Evolutionary conservation across 2,113 vertebrate genomes (phyloP).

Genomic region (Leptocoma aspasia): DNA sequence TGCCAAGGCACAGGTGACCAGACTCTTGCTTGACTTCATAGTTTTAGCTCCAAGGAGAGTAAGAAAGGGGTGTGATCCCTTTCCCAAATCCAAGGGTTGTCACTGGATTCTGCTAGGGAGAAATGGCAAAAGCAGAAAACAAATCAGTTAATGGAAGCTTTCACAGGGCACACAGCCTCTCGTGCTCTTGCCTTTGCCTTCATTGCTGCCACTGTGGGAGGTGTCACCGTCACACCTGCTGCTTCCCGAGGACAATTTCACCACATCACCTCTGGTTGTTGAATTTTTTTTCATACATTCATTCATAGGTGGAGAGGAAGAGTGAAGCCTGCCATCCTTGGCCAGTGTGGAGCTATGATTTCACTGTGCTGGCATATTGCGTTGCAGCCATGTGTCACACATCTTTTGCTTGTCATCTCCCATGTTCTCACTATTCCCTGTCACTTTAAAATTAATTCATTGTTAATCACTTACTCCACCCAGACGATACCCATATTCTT

Average conservation of each 20-base stretch:
- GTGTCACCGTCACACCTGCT: background rate
- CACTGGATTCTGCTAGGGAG: background rate
- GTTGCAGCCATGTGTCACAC: constrained; percentile 57
- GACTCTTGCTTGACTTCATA: fast-evolving
- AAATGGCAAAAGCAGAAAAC: background rate
- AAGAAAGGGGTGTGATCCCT: background rate
- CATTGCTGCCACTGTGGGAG: background rate
- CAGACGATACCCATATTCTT: background rate
- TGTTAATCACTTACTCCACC: constrained; percentile 47
- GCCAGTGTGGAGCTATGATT: constrained; percentile 8
- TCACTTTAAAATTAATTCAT: constrained; percentile 27
- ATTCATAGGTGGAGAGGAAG: background rate
- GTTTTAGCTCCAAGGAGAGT: background rate
- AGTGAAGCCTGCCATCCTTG: background rate
- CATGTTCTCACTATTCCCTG: background rate
- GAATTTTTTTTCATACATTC: background rate
- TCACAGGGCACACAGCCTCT: background rate
- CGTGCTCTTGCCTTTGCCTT: background rate
- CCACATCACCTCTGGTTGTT: background rate
- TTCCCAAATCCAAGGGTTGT: background rate
- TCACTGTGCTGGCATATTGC: constrained; percentile 29
- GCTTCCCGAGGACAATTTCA: constrained; percentile 9
- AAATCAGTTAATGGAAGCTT: background rate
- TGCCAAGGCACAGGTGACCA: background rate
- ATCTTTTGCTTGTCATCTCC: constrained; percentile 53